Evolutionary conservation across 2,113 vertebrate genomes (phyloP).

Genomic region (Podocnemis expansa): DNA sequence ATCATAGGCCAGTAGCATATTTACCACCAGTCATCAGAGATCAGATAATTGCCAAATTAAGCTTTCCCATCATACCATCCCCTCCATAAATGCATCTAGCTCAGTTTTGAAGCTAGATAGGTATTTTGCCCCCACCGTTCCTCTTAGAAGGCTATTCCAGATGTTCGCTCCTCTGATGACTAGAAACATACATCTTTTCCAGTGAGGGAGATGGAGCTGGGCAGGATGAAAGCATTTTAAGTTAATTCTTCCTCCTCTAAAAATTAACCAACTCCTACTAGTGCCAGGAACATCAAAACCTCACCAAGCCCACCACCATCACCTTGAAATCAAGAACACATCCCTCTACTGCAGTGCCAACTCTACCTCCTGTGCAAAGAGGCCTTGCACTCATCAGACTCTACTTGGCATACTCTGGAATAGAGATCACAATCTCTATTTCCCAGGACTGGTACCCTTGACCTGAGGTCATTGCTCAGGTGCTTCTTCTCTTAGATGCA

Average conservation of each 20-base stretch:
- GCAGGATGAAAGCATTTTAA: background rate
- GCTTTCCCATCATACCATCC: no score
- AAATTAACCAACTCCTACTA: background rate
- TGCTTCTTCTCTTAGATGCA: accelerated
- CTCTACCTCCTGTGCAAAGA: background rate
- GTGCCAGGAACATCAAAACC: background rate
- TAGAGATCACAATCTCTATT: background rate
- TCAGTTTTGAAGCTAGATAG: no score
- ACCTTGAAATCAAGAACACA: background rate
- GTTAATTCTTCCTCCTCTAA: background rate
- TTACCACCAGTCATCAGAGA: no score
- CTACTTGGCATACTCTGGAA: background rate
- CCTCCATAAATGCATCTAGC: no score
- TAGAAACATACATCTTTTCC: no score
- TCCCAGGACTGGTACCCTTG: background rate
- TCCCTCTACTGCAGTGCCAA: background rate
- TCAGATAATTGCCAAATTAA: no score
- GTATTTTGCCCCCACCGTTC: no score
- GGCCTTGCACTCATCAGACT: background rate
- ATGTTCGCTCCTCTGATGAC: no score
- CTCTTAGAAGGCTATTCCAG: no score
- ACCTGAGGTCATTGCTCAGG: background rate
- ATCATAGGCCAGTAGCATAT: no score
- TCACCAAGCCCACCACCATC: background rate
- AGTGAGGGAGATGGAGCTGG: accelerated